Conservation (phyloP, 2,888 invertebrate genomes). For the Caenorhabditis sp. region DNA sequence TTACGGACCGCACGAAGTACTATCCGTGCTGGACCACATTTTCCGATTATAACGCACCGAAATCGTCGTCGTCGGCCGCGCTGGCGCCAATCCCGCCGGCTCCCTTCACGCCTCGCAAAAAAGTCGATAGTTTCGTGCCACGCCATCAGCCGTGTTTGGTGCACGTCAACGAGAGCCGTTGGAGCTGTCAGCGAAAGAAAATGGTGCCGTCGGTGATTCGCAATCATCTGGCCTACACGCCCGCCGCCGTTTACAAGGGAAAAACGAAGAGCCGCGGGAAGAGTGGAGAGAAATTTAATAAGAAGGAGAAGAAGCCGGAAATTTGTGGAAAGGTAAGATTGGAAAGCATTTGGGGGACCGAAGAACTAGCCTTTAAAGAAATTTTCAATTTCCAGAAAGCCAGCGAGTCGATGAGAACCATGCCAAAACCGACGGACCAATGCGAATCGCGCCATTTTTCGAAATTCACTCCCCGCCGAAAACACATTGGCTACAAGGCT, state of each 20-base stretch:
- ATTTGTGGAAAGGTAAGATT: constrained; percentile 39
- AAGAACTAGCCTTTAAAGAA: too few species aligned
- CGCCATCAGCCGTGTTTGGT: constrained; percentile 42
- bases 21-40: too few species aligned
- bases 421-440: constrained; percentile 19
- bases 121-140: too few species aligned
- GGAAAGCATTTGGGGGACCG: too few species aligned
- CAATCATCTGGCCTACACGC: too few species aligned
- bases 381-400: constrained; percentile 32
- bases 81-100: constrained; percentile 43
- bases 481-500: constrained; percentile 26
- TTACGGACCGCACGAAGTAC: too few species aligned
- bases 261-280: constrained; percentile 4
- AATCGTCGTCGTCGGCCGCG: background rate
- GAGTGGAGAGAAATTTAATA: background rate
- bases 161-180: constrained; percentile 28
- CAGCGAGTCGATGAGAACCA: constrained; percentile 28
- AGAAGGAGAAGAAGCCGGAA: constrained; percentile 7
- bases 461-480: constrained; percentile 19
- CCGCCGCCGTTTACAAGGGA: constrained; percentile 3
- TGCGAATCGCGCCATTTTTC: constrained; percentile 35
- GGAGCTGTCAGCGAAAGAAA: constrained; percentile 26
- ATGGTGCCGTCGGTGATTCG: too few species aligned
- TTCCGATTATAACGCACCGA: too few species aligned
- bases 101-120: constrained; percentile 25